Evolutionary conservation across 2,888 invertebrate species (phyloP).

Genomic region (Antheraea assamensis): DNA sequence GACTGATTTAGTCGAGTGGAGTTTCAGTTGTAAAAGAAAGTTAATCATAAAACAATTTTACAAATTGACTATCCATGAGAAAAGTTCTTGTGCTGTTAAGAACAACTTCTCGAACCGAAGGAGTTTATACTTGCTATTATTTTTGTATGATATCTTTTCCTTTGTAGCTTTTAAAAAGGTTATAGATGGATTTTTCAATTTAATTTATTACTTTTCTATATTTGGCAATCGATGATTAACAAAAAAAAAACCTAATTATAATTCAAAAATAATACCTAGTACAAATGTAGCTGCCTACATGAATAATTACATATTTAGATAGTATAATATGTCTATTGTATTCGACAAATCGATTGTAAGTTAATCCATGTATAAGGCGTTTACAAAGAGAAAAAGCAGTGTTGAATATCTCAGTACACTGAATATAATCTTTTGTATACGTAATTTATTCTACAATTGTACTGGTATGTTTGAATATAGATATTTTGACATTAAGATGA

Average conservation of each 20-base stretch:
- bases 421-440: no score
- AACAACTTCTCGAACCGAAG: neutral
- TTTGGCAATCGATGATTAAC: neutral
- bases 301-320: neutral
- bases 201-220: neutral
- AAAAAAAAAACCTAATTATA: neutral
- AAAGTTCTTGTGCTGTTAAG: neutral
- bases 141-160: neutral
- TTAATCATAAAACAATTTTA: conserved; percentile 10
- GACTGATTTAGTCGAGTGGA: neutral
- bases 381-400: neutral
- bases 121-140: neutral
- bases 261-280: neutral
- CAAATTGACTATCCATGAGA: conserved; percentile 2
- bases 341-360: no score
- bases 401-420: neutral
- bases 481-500: no score
- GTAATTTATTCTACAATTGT: no score
- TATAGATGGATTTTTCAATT: neutral
- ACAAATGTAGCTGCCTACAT: neutral
- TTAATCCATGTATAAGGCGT: neutral
- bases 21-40: conserved; percentile 13
- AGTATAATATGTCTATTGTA: no score
- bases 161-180: neutral
- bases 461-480: no score